These are phyloP conservation scores for Odiellus spinosus DNA, from an alignment of 2,888 invertebrate species.

Conservation along the genomic window DNA sequence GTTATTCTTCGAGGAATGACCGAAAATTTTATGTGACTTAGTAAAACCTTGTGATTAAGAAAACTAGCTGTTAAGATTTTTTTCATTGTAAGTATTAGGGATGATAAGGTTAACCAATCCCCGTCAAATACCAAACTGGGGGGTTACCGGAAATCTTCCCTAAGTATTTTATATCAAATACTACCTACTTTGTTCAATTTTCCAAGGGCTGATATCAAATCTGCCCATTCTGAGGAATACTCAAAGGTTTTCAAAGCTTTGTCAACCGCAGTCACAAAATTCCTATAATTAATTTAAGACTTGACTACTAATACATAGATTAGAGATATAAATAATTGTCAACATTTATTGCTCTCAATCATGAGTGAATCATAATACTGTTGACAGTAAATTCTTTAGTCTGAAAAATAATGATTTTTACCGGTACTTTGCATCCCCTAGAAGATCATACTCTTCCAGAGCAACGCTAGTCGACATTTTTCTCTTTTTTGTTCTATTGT, in stretches of 20 bases:
- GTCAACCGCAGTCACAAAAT: constrained; percentile 61
- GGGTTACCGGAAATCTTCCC: too few species aligned
- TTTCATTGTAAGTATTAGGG: not conserved
- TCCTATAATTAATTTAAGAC: constrained; percentile 68
- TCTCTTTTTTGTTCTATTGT: not conserved
- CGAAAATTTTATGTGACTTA: constrained; percentile 61
- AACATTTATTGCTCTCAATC: too few species aligned
- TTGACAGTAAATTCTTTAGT: too few species aligned
- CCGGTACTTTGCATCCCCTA: constrained; percentile 47
- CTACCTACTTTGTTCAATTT: constrained; percentile 68
- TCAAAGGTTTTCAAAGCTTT: constrained; percentile 80
- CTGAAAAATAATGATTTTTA: too few species aligned
- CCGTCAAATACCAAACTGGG: too few species aligned
- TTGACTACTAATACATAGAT: too few species aligned
- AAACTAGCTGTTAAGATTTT: not conserved
- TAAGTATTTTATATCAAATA: constrained; percentile 1
- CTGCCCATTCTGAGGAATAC: constrained; percentile 88
- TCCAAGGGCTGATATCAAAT: constrained; percentile 72
- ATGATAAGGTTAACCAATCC: not conserved
- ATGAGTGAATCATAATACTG: too few species aligned
- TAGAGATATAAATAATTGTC: too few species aligned
- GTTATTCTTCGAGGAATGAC: constrained; percentile 71
- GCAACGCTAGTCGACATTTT: constrained; percentile 33
- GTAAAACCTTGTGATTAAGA: constrained; percentile 43
- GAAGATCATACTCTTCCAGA: constrained; percentile 59